Percentiles rank a stretch among this genome's conserved stretches.
Evolutionary conservation across 2,888 invertebrate species (phyloP).

Genomic region (Pristionchus entomophagus): DNA sequence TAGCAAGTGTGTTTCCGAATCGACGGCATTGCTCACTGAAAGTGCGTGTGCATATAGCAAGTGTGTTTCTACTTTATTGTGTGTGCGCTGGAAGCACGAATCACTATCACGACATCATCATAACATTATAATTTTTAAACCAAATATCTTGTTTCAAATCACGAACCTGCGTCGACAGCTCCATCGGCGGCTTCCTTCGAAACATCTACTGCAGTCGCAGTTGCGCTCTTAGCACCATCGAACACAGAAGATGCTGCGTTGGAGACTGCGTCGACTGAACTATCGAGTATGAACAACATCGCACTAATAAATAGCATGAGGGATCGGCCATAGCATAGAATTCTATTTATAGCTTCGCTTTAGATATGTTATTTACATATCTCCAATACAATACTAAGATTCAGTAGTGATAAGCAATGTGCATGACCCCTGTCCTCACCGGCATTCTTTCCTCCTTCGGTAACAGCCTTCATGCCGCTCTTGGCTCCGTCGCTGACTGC

Average conservation of each 20-base stretch:
- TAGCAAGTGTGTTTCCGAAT: not conserved
- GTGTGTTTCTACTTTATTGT: not conserved
- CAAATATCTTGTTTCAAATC: not conserved
- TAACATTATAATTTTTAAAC: no score
- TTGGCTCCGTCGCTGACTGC: constrained; percentile 39
- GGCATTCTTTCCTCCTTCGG: constrained; percentile 30
- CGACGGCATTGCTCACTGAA: not conserved
- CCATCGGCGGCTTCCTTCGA: constrained; percentile 8
- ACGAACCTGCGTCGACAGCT: constrained; percentile 24
- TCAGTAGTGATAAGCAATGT: no score
- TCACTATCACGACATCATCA: not conserved
- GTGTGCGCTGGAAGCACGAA: not conserved
- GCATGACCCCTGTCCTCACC: not conserved
- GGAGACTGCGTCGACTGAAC: constrained; percentile 28
- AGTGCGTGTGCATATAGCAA: constrained; percentile 4
- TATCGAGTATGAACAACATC: no score
- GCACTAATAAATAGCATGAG: no score
- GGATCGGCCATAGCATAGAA: not conserved
- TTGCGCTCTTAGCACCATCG: constrained; percentile 30
- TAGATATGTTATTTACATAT: not conserved
- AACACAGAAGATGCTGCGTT: constrained; percentile 6
- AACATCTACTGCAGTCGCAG: not conserved
- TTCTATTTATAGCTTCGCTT: not conserved
- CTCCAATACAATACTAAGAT: not conserved
- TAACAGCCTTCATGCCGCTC: constrained; percentile 30